Percentiles rank a stretch among this genome's conserved stretches.
These are phyloP conservation scores for Melieria crassipennis DNA, from an alignment of 2,888 invertebrate genomes.

Conservation along the genomic window DNA sequence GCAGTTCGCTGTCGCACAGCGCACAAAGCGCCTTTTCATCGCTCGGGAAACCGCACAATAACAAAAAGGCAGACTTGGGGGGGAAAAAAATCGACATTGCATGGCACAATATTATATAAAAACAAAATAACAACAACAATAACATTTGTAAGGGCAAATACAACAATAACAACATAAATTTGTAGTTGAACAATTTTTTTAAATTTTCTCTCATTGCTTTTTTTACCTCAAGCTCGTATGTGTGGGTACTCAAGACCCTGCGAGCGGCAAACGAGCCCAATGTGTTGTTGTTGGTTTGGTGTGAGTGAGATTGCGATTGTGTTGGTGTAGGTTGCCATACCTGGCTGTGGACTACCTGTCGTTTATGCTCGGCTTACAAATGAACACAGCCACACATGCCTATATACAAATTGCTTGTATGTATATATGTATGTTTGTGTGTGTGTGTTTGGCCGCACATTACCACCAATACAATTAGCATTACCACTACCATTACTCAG, in stretches of 20 bases:
- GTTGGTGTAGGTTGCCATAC: slow-evolving; percentile 34
- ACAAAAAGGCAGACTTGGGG: background rate
- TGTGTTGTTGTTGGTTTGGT: too few species aligned
- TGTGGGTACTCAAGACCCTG: too few species aligned
- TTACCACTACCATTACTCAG: too few species aligned
- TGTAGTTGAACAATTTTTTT: slow-evolving; percentile 29
- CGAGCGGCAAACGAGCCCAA: too few species aligned
- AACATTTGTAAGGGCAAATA: too few species aligned
- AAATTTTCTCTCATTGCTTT: too few species aligned
- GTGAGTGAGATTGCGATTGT: too few species aligned
- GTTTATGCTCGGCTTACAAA: background rate
- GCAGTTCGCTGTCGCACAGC: too few species aligned
- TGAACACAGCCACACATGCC: background rate
- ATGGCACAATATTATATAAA: slow-evolving; percentile 21
- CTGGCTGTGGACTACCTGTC: background rate
- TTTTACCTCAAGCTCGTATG: too few species aligned
- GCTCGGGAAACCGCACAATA: slow-evolving; percentile 32
- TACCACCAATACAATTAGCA: slow-evolving; percentile 3
- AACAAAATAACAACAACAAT: background rate
- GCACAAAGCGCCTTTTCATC: too few species aligned
- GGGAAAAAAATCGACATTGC: slow-evolving; percentile 22
- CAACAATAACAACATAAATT: too few species aligned
- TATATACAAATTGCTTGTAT: too few species aligned
- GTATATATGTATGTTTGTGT: slow-evolving; percentile 1
- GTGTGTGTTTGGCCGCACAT: background rate